Evolutionary conservation across 2,797 vertebrate genomes (phyloP).

Genomic region (Stomatorhinus walkeri): DNA sequence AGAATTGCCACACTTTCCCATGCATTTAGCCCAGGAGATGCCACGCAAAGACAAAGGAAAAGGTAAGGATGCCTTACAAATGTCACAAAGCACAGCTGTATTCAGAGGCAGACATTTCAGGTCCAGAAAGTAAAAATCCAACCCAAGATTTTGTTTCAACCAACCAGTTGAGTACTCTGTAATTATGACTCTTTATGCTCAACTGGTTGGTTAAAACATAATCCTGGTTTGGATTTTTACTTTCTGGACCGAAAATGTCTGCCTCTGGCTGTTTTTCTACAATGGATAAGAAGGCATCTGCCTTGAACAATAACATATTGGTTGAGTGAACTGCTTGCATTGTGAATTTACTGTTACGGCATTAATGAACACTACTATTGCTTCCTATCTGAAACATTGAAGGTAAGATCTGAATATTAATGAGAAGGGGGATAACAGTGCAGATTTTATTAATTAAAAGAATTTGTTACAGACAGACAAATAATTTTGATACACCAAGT

Average conservation of each 20-base stretch:
- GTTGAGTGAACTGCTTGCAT: not conserved
- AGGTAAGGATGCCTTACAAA: conserved; percentile 57
- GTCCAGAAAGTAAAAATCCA: not conserved
- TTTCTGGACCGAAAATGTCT: not conserved
- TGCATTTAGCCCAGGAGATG: conserved; percentile 70
- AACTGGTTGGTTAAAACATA: no score
- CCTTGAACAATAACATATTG: not conserved
- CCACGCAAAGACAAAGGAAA: conserved; percentile 67
- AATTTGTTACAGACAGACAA: not conserved
- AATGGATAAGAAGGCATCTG: not conserved
- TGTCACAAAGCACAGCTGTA: not conserved
- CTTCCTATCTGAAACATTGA: not conserved
- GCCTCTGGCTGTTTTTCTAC: not conserved
- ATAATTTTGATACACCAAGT: not conserved
- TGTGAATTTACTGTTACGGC: not conserved
- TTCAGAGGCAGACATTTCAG: not conserved
- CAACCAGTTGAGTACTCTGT: not conserved
- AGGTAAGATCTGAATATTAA: not conserved
- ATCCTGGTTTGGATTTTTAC: no score
- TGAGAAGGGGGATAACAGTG: not conserved
- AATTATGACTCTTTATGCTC: not conserved
- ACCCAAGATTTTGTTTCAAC: not conserved
- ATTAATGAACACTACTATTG: not conserved
- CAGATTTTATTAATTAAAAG: not conserved
- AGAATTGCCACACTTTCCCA: conserved; percentile 75